These are phyloP conservation scores for Ceratina australensis DNA, from an alignment of 1,140 invertebrate genomes.

Conservation along the genomic window DNA sequence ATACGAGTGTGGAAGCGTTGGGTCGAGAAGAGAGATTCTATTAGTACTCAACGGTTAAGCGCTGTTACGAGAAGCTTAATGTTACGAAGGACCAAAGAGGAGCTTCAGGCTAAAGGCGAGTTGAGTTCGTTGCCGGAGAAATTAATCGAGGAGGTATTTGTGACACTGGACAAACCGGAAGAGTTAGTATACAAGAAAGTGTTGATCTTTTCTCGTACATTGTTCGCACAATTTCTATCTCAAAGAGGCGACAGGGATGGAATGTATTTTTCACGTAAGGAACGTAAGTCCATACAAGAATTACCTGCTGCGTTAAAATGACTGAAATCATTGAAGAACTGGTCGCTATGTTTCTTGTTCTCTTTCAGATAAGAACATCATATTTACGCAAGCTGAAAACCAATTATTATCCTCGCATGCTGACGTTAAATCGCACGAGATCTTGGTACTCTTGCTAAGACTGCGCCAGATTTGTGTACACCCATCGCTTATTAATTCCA, in stretches of 20 bases:
- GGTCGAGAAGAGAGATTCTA: conserved; percentile 87
- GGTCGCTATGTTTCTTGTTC: not conserved
- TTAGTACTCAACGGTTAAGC: conserved; percentile 86
- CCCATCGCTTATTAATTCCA: conserved; percentile 87
- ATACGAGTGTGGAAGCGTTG: conserved; percentile 84
- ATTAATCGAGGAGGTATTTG: conserved; percentile 79
- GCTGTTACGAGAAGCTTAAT: conserved; percentile 90
- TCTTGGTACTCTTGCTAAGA: conserved; percentile 90
- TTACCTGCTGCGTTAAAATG: too few species aligned
- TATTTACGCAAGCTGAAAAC: conserved; percentile 75
- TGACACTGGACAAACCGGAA: conserved; percentile 86
- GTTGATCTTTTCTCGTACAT: conserved; percentile 84
- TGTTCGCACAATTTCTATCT: conserved; percentile 88
- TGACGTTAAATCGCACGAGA: conserved; percentile 86
- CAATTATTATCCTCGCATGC: conserved; percentile 69
- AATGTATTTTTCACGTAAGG: conserved; percentile 59
- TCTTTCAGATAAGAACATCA: conserved; percentile 62
- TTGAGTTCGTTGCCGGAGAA: conserved; percentile 85
- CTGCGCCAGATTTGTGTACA: conserved; percentile 94
- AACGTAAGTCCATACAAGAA: conserved; percentile 44
- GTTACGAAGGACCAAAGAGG: conserved; percentile 90
- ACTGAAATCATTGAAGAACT: not conserved
- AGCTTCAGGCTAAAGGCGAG: conserved; percentile 83
- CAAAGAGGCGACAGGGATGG: conserved; percentile 86
- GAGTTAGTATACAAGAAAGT: conserved; percentile 89